Percentiles rank a stretch among this genome's conserved stretches.
Conservation (phyloP, 2,113 vertebrate species). For the Cinclus mexicanus region DNA sequence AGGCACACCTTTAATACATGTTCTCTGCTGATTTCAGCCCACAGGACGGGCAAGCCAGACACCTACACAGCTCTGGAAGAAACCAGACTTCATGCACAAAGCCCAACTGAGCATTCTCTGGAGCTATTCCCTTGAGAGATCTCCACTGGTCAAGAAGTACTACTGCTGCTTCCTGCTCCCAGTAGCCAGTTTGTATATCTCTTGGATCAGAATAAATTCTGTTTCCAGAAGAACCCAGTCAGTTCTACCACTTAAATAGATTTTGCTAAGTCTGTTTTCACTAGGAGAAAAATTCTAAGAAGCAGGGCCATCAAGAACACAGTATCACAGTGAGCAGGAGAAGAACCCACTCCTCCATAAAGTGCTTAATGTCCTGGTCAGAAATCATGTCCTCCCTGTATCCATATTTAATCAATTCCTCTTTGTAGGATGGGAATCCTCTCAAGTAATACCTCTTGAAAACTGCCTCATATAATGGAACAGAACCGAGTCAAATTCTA, state of each 20-base stretch:
- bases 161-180: not conserved
- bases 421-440: not conserved
- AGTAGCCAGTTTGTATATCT: not conserved
- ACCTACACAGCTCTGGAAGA: not conserved
- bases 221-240: not conserved
- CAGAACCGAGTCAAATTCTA: not conserved
- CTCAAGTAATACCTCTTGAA: not conserved
- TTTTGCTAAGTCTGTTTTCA: not conserved
- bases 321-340: not conserved
- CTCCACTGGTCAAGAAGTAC: not conserved
- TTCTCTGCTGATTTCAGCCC: not conserved
- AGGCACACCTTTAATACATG: not conserved
- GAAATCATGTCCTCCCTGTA: not conserved
- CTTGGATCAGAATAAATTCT: not conserved
- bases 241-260: not conserved
- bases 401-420: not conserved
- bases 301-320: not conserved
- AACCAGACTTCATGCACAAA: not conserved
- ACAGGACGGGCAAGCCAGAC: not conserved
- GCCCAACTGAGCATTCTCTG: not conserved
- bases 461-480: not conserved
- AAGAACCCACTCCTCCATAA: accelerated
- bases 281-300: not conserved
- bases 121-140: not conserved
- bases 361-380: not conserved